Percentiles rank a stretch among this genome's conserved stretches.
These are phyloP conservation scores for Pan paniscus DNA, from an alignment of 2,113 vertebrate species.

Conservation along the genomic window DNA sequence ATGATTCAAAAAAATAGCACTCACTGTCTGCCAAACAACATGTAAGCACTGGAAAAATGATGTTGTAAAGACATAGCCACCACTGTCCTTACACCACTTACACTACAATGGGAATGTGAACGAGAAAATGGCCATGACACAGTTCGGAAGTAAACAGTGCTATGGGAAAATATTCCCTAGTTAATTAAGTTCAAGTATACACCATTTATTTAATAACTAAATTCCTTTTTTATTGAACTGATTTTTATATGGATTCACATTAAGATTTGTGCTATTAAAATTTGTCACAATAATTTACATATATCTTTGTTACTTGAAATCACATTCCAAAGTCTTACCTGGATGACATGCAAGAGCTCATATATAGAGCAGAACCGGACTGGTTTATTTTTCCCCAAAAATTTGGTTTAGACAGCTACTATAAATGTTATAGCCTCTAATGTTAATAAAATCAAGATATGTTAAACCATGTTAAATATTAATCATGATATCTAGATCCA, in stretches of 20 bases:
- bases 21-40: background rate
- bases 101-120: background rate
- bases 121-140: background rate
- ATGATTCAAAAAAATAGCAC: background rate
- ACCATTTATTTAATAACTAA: background rate
- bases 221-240: slow-evolving; percentile 7
- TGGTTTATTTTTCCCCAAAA: background rate
- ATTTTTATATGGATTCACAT: background rate
- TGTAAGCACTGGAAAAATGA: background rate
- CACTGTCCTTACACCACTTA: background rate
- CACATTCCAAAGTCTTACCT: slow-evolving; percentile 18
- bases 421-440: background rate
- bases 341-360: slow-evolving; percentile 6
- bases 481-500: slow-evolving; percentile 49
- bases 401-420: background rate
- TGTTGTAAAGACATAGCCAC: background rate
- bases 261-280: background rate
- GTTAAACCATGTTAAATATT: slow-evolving; percentile 30
- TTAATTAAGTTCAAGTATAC: background rate
- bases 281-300: background rate
- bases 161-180: background rate
- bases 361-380: background rate
- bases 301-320: background rate
- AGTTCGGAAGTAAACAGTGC: background rate
- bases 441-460: background rate